Conservation (phyloP, 2,797 vertebrate genomes). For the Clarias platycephalus region DNA sequence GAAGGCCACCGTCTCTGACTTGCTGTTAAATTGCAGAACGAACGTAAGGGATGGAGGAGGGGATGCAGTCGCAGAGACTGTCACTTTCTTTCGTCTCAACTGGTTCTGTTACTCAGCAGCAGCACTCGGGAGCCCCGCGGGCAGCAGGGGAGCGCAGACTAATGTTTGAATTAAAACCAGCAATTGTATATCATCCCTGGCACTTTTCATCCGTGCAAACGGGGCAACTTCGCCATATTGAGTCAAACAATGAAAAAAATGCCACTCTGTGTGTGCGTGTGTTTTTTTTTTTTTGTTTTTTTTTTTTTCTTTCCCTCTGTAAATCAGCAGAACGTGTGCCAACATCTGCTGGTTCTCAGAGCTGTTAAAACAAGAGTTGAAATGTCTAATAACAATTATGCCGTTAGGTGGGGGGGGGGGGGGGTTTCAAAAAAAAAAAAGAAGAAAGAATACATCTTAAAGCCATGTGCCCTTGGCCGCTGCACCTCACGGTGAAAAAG, state of each 20-base stretch:
- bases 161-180: slow-evolving; percentile 82
- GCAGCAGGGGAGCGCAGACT: slow-evolving; percentile 64
- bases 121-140: slow-evolving; percentile 66
- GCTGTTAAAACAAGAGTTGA: slow-evolving; percentile 85
- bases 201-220: slow-evolving; percentile 78
- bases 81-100: slow-evolving; percentile 71
- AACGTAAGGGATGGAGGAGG: slow-evolving; percentile 54
- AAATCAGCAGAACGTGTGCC: slow-evolving; percentile 83
- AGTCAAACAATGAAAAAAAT: slow-evolving; percentile 95
- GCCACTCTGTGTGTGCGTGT: slow-evolving; percentile 64
- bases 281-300: no score
- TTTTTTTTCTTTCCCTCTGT: slow-evolving; percentile 64
- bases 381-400: slow-evolving; percentile 83
- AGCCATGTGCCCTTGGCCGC: slow-evolving; percentile 67
- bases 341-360: slow-evolving; percentile 98
- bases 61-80: slow-evolving; percentile 51
- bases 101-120: slow-evolving; percentile 62
- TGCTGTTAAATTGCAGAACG: slow-evolving; percentile 63
- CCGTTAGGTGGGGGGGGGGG: slow-evolving; percentile 57
- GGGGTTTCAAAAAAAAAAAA: slow-evolving; percentile 60
- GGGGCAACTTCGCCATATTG: slow-evolving; percentile 95
- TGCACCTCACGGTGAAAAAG: slow-evolving; percentile 78
- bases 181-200: slow-evolving; percentile 78
- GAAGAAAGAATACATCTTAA: slow-evolving; percentile 69
- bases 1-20: slow-evolving; percentile 58